These are phyloP conservation scores for Drosophila subobscura DNA, from an alignment of 1,140 invertebrate species.

Conservation along the genomic window DNA sequence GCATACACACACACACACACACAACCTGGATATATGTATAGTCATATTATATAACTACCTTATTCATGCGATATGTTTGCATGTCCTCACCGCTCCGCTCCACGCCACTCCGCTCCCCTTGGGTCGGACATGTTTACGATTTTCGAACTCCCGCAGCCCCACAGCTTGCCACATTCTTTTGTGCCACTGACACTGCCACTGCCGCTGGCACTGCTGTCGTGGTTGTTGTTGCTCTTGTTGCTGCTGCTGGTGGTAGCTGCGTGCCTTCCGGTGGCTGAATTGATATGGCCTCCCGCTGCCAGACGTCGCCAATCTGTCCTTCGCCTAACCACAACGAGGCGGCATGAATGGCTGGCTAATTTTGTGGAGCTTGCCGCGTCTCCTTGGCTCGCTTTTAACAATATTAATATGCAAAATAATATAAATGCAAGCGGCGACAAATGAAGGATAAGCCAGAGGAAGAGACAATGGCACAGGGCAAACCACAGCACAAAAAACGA, in stretches of 20 bases:
- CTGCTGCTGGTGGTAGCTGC: slow-evolving; percentile 37
- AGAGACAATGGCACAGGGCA: slow-evolving; percentile 30
- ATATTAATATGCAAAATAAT: slow-evolving; percentile 78
- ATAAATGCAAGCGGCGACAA: slow-evolving; percentile 61
- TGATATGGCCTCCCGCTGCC: slow-evolving; percentile 49
- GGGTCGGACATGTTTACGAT: slow-evolving; percentile 51
- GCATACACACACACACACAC: slow-evolving; percentile 42
- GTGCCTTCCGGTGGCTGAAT: slow-evolving; percentile 75
- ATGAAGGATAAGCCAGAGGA: slow-evolving; percentile 48
- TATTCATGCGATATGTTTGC: background rate
- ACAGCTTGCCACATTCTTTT: slow-evolving; percentile 34
- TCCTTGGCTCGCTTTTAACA: slow-evolving; percentile 69
- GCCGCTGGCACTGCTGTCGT: no score
- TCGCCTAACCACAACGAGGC: slow-evolving; percentile 32
- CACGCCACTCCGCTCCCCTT: background rate
- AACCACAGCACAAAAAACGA: slow-evolving; percentile 4
- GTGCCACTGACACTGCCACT: slow-evolving; percentile 11
- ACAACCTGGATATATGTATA: slow-evolving; percentile 1
- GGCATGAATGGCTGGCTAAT: slow-evolving; percentile 75
- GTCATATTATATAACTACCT: slow-evolving; percentile 9
- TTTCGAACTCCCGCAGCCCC: slow-evolving; percentile 47
- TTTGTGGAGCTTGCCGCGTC: slow-evolving; percentile 57
- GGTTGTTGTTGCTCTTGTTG: slow-evolving; percentile 1
- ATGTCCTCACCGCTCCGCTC: no score
- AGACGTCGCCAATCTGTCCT: slow-evolving; percentile 4